Base-by-base conservation (phyloP, 30 jellyfish, hydroid and myxozoan species). In the Aurelia sp. region DNA sequence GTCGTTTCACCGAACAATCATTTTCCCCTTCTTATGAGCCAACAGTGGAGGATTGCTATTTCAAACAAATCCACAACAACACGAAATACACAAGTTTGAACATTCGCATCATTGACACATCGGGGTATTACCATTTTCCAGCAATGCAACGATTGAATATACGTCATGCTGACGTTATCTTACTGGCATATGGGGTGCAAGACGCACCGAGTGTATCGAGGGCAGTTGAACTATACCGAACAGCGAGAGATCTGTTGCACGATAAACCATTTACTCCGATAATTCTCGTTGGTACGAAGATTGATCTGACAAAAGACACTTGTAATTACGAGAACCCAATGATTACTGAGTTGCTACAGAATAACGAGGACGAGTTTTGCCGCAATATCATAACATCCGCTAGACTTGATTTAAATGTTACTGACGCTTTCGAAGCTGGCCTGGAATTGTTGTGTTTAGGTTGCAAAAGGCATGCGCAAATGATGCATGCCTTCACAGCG, bases 141-240 rank as follows among this genome's bases (percentile, higher is more conserved):
- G 93, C 93, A n/a, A 84, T 84, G 93, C 83, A 57, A 44, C 50
- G 81, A 41, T 62, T 84, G 60, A 71, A 84, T 18, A 71, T 84
- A 3, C 77, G 71, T 18, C 60, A 84, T 18, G 86, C 93, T 10
- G 73, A 73, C 64, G 86, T 84, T 44, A 11, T 84, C 18, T 27
- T 84, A 21, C 57, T 84, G 6, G 93, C 53, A 33, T 84, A 84
- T 40, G 93, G 74, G 60, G 87, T 84, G 16, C 30, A 73, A 40
- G 53, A 73, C 53, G 48, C 62, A 12, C 61, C 21, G 12, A 73
- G 78, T 31, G 30, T 84, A 64, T 35, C 61, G 18, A 19, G 75
- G 20, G 72, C 68, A 9, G 41, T 59, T 12, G 62, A 71, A 30
- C 59, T 84, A 8, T 41, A 44, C 52, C 9, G 59, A 44, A 72